These are phyloP conservation scores for Bactericera cockerelli DNA, from an alignment of 1,140 invertebrate genomes.

Conservation along the genomic window DNA sequence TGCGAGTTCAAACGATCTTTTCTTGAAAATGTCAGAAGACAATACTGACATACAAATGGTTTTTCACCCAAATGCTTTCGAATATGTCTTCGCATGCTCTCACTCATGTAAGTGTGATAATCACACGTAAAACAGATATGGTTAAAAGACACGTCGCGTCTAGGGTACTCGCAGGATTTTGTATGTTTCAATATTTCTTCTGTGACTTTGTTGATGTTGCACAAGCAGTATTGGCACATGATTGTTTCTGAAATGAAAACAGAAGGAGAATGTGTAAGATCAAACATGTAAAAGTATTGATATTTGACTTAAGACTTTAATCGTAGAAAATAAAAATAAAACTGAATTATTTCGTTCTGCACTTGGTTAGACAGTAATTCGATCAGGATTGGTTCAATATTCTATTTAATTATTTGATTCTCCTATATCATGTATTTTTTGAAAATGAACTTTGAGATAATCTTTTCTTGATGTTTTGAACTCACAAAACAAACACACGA, in stretches of 20 bases:
- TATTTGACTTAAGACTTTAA: too few species aligned
- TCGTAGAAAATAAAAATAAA: too few species aligned
- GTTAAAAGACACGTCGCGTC: neutral
- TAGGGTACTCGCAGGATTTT: neutral
- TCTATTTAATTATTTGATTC: too few species aligned
- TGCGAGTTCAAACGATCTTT: conserved; percentile 2
- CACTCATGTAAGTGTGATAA: conserved; percentile 7
- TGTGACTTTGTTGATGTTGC: conserved; percentile 1
- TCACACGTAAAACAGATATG: conserved; percentile 6
- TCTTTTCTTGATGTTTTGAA: conserved; percentile 1
- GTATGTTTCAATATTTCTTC: conserved; percentile 7
- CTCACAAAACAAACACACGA: neutral
- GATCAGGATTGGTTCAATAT: too few species aligned
- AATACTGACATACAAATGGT: conserved; percentile 2
- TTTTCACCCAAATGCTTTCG: conserved; percentile 1
- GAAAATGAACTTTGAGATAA: conserved; percentile 2
- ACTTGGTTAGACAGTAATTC: too few species aligned
- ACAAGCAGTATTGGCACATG: neutral
- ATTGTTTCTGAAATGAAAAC: conserved; percentile 1
- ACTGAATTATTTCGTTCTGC: too few species aligned
- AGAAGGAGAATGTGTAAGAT: neutral
- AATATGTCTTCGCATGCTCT: neutral
- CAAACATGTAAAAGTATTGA: too few species aligned
- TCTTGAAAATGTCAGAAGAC: neutral
- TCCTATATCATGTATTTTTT: conserved; percentile 18